Base-by-base conservation (phyloP, 2,113 vertebrate genomes). In the Petaurus breviceps region DNA sequence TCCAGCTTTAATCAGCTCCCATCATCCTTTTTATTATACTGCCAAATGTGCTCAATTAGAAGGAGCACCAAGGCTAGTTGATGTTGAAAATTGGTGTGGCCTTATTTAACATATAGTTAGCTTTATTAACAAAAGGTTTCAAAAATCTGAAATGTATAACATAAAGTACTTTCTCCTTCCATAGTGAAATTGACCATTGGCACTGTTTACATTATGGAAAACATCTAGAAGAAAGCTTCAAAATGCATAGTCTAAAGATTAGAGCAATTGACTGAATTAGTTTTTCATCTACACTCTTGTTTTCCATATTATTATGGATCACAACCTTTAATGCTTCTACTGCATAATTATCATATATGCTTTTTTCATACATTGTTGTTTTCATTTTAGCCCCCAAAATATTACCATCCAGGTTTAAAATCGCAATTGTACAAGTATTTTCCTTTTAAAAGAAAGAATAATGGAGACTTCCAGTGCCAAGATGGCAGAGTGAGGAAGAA, bases 1-100 rank as follows among this genome's bases (percentile, higher is more conserved):
- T 93, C 93, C 97, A 97, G 97, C 96, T 97, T 97, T 98, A 97
- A 97, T 98, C 97, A 98, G 97, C 94, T 97, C 93, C 91, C 90
- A 97, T 97, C 96, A 84, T 97, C 95, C 95, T 97, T 97, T 98
- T 98, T 98, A 97, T 98, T 98, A 97, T 94, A 96, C 96, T 97
- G 96, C 96, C 68, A 98, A 98, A 98, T 98, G 94, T 96, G 84
- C 96, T 98, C 97, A 97, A 97, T 98, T 98, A 98, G 97, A 97
- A 97, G 97, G 94, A 97, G 97, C 97, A 95, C 93, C 96, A 97
- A 97, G 98, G 97, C 97, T 93, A 96, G 95, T 97, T 94, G 96
- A 97, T 96, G 96, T 96, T 95, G 92, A 94, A 98, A 98, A 97
- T 98, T 97, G 97, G 97, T 97, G 97, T 57, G 95, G 97, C 97